These are phyloP conservation scores for Pomatorhinus ruficollis DNA, from an alignment of 2,113 vertebrate species.

Conservation along the genomic window DNA sequence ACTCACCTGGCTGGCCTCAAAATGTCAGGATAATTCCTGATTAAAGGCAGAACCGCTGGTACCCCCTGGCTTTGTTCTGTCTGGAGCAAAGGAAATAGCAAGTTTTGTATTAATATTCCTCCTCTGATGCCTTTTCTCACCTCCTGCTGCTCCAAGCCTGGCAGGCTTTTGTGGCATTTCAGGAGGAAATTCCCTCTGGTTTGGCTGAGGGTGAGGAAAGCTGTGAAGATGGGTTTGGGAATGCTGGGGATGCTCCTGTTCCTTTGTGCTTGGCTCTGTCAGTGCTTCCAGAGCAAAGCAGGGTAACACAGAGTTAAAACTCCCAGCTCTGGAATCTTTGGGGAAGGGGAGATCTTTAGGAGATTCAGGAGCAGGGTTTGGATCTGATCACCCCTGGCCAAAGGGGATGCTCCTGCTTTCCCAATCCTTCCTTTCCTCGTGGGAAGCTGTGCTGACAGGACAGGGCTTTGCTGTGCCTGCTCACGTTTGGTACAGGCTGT, in stretches of 20 bases:
- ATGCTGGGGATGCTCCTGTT: background rate
- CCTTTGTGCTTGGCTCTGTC: background rate
- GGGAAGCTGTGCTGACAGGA: background rate
- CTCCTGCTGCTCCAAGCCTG: background rate
- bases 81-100: background rate
- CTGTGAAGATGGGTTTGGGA: background rate
- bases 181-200: background rate
- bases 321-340: background rate
- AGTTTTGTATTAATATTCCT: background rate
- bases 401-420: background rate
- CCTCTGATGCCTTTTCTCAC: background rate
- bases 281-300: background rate
- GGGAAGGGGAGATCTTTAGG: background rate
- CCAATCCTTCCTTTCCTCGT: fast-evolving
- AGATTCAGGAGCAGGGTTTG: background rate
- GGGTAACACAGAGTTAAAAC: fast-evolving
- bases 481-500: background rate
- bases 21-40: background rate
- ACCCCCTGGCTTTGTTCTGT: background rate
- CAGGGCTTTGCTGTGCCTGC: background rate
- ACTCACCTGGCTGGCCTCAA: conserved; percentile 5
- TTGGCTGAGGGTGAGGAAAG: background rate
- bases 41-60: background rate
- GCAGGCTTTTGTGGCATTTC: conserved; percentile 6
- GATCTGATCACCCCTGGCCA: fast-evolving